A percentile compares a stretch with the other conserved stretches of the same genome.
phyloP scores from a whole-genome alignment of 2,888 invertebrate species.

The Drosophila mimetica region DNA sequence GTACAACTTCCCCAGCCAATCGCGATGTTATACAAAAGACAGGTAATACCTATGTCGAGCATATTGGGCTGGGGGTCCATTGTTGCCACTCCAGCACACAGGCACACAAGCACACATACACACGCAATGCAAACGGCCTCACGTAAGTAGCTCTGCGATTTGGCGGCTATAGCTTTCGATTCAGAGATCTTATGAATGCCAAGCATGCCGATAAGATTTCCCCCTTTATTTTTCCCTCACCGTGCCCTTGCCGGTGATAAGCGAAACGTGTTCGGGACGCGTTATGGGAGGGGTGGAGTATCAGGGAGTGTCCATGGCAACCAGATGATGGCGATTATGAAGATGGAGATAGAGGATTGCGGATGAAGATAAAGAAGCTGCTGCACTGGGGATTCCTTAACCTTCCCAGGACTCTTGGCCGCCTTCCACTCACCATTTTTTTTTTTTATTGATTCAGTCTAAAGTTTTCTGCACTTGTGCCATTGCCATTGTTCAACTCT shows the following conservation, averaged over 20 bases:
- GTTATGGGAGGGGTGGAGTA: slow-evolving; percentile 45
- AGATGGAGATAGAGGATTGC: slow-evolving; percentile 52
- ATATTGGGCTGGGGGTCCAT: slow-evolving; percentile 65
- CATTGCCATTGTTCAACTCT: slow-evolving; percentile 59
- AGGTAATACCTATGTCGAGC: slow-evolving; percentile 70
- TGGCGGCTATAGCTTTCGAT: slow-evolving; percentile 57
- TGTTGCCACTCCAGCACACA: slow-evolving; percentile 64
- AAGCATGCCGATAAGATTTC: slow-evolving; percentile 69
- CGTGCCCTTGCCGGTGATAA: slow-evolving; percentile 36
- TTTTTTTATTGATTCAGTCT: slow-evolving; percentile 63
- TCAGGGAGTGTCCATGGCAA: slow-evolving; percentile 52
- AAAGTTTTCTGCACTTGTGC: slow-evolving; percentile 50
- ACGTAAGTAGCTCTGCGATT: slow-evolving; percentile 68
- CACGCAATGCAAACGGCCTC: slow-evolving; percentile 18
- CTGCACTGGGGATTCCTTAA: slow-evolving; percentile 48
- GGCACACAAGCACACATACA: slow-evolving; percentile 53
- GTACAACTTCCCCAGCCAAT: not conserved
- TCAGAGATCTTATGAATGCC: slow-evolving; percentile 74
- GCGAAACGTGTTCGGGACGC: slow-evolving; percentile 71
- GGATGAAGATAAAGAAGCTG: slow-evolving; percentile 46
- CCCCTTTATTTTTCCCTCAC: not conserved
- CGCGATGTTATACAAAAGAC: slow-evolving; percentile 62
- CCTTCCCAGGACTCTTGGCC: slow-evolving; percentile 36
- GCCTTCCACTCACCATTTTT: slow-evolving; percentile 11
- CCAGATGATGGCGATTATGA: slow-evolving; percentile 75